Base-by-base conservation (phyloP, 2,888 invertebrate genomes). In the Hirtodrosophila histrioides region DNA sequence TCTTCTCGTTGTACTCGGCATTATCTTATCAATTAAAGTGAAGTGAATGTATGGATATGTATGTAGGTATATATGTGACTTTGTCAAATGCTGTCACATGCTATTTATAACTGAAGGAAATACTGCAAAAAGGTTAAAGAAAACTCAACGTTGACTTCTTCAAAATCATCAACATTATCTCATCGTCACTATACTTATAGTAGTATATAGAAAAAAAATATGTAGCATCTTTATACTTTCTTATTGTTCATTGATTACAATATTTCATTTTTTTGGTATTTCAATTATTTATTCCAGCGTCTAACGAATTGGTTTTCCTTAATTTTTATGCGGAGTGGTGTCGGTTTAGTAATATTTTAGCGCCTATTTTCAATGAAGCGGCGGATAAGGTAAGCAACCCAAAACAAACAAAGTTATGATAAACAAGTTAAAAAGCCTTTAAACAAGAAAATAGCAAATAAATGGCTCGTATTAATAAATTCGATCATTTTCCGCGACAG, bases 301-400 rank as follows among this genome's bases (percentile, higher is more conserved):
- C 96, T 66, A 97, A 98, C 94, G 99, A 99, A 93, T 93, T 99
- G 92, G 98, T 99, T 69, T 97, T 99, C 92, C 95, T 99, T 69
- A 99, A 99, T 93, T 99, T 99, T 92, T 99, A 99, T 93, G 99
- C 99, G 31, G 99, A 99, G 91, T 99, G 99, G 99, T 99, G 99
- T 93, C 95, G 97, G 89, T 99, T 99, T 93, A 99, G 99, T 93
- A 99, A 97, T 92, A 94, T 98, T 93, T 93, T 99, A 90, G 96
- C 97, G 92, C 99, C 99, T 9, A 95, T 99, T 88, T 99, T 98
- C 92, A 97, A 98, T 91, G 98, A 99, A 91, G 97, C 99, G 39
- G 96, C 98, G 8, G 96, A 96, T 80, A 97, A 96, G 92, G 94
- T 99, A 70, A 86, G 58, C 35, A 29, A 46, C 37, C 45, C 23